A percentile compares a stretch with the other conserved stretches of the same genome.
phyloP scores from a whole-genome alignment of 2,888 invertebrate species.

The Diachrysia chrysitis region DNA sequence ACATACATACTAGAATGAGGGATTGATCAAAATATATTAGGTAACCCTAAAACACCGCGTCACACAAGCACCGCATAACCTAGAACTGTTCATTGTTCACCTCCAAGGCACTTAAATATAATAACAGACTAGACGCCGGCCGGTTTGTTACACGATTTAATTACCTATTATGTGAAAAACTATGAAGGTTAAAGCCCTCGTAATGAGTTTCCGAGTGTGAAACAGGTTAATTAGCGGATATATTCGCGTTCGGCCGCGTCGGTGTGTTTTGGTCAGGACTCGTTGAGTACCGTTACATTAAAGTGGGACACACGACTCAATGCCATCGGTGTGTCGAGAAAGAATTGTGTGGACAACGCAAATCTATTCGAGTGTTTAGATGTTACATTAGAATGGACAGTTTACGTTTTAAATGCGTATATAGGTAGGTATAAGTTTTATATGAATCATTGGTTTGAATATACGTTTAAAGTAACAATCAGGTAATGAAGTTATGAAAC shows the following conservation, averaged over 20 bases:
- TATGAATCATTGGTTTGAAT: background rate
- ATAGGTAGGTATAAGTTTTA: too few relatives aligned
- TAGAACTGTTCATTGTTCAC: slow-evolving; percentile 53
- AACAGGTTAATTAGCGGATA: slow-evolving; percentile 79
- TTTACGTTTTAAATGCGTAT: slow-evolving; percentile 4
- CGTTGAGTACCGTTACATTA: slow-evolving; percentile 71
- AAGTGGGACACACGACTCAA: slow-evolving; percentile 74
- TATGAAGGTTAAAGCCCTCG: slow-evolving; percentile 72
- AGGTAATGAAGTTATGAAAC: background rate
- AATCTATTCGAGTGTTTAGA: slow-evolving; percentile 39
- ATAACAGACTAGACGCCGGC: slow-evolving; percentile 46
- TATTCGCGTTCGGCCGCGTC: slow-evolving; percentile 63
- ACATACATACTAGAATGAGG: too few relatives aligned
- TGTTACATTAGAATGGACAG: slow-evolving; percentile 16
- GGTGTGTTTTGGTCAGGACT: slow-evolving; percentile 77
- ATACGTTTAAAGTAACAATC: background rate
- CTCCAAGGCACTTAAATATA: slow-evolving; percentile 41
- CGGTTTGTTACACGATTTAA: slow-evolving; percentile 55
- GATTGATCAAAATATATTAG: background rate
- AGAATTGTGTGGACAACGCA: slow-evolving; percentile 59
- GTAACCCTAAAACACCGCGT: slow-evolving; percentile 39
- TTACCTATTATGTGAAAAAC: slow-evolving; percentile 61
- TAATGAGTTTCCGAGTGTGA: slow-evolving; percentile 67
- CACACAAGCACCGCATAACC: slow-evolving; percentile 35
- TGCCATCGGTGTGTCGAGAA: slow-evolving; percentile 59